Percentiles rank a stretch among this genome's conserved stretches.
Evolutionary conservation across 1,140 invertebrate species (phyloP).

Genomic region (Solen grandis): DNA sequence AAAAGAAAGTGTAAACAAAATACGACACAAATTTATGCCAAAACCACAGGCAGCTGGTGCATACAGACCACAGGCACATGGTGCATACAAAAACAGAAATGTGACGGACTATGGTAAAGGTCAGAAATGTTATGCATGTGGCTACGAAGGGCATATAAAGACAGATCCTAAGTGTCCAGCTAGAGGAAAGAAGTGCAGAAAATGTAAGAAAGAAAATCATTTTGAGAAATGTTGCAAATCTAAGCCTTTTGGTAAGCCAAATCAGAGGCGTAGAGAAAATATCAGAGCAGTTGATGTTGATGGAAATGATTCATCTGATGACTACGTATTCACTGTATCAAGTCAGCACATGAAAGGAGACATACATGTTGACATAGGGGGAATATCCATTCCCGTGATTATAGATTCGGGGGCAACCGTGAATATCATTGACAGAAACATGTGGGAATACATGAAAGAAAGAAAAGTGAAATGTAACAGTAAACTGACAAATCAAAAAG

Average conservation of each 20-base stretch:
- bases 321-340: neutral
- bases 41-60: too few species aligned
- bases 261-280: too few species aligned
- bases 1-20: neutral
- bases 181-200: too few species aligned
- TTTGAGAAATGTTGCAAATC: neutral
- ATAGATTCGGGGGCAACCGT: neutral
- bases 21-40: too few species aligned
- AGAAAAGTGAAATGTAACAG: neutral
- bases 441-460: too few species aligned
- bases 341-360: too few species aligned
- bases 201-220: neutral
- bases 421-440: neutral
- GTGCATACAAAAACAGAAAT: neutral
- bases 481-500: neutral
- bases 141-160: conserved; percentile 2
- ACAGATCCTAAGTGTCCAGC: too few species aligned
- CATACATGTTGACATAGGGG: neutral
- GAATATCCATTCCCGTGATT: neutral
- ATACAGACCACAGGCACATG: neutral
- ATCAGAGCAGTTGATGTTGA: neutral
- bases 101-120: neutral
- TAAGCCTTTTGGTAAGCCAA: neutral
- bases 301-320: neutral
- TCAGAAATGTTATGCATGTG: neutral